Evolutionary conservation across 2,797 vertebrate genomes (phyloP).

Genomic region (Oceanodroma leucorhoa): DNA sequence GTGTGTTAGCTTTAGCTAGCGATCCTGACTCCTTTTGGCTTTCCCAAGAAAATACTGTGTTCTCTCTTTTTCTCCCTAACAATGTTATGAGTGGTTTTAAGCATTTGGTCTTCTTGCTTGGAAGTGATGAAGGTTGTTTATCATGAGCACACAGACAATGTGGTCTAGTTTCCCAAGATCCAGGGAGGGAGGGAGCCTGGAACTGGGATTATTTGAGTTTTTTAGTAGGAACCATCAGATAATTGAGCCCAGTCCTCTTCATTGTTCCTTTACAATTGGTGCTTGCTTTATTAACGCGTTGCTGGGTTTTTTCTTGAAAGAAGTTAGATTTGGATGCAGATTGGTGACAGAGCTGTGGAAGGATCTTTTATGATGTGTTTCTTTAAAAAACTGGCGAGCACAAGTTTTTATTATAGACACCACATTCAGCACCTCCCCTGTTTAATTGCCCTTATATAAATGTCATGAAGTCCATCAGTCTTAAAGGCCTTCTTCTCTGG

Average conservation of each 20-base stretch:
- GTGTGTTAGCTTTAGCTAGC: background rate
- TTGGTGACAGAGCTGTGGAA: background rate
- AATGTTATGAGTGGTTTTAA: background rate
- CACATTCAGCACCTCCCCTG: background rate
- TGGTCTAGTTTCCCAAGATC: slow-evolving; percentile 6
- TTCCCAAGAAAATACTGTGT: background rate
- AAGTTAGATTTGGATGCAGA: background rate
- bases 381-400: background rate
- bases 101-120: background rate
- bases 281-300: background rate
- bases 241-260: slow-evolving; percentile 26
- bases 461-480: background rate
- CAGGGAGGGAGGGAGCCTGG: background rate
- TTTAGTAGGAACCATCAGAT: background rate
- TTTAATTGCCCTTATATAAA: background rate
- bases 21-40: background rate
- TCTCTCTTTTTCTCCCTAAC: background rate
- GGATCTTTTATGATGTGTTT: background rate
- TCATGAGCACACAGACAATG: background rate
- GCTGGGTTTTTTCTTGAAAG: slow-evolving; percentile 1
- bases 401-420: background rate
- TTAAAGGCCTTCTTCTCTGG: background rate
- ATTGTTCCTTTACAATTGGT: slow-evolving; percentile 15
- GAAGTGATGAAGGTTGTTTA: slow-evolving; percentile 19
- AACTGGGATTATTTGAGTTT: background rate